phyloP scores from a whole-genome alignment of 2,797 vertebrate species.

The Bradypodion ventrale region DNA sequence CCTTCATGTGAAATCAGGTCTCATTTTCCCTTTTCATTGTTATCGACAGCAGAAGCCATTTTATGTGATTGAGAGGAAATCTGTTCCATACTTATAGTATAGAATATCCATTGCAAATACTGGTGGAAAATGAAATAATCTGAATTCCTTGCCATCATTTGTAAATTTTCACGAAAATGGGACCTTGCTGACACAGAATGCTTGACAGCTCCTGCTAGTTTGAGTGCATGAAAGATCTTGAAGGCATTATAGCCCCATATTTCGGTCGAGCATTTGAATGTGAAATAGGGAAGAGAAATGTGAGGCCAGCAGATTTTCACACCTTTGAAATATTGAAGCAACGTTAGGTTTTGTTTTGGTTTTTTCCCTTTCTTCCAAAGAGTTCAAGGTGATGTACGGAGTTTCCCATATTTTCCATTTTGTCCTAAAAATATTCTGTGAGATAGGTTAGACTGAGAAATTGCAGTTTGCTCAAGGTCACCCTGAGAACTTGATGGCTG shows the following conservation, averaged over 20 bases:
- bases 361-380: not conserved
- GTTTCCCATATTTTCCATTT: not conserved
- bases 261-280: not conserved
- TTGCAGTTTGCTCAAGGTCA: not conserved
- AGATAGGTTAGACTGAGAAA: not conserved
- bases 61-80: not conserved
- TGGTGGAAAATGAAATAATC: not conserved
- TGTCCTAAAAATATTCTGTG: not conserved
- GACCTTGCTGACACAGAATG: not conserved
- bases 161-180: rapidly evolving
- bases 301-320: not conserved
- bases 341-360: no score
- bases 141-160: not conserved
- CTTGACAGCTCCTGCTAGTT: rapidly evolving
- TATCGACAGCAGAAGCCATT: not conserved
- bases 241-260: not conserved
- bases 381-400: not conserved
- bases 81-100: not conserved
- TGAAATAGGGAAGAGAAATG: no score
- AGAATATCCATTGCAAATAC: not conserved
- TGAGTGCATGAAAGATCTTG: not conserved
- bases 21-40: not conserved
- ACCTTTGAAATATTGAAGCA: not conserved
- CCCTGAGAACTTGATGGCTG: not conserved
- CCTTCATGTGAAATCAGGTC: not conserved